Evolutionary conservation across 1,140 invertebrate genomes (phyloP), one percentile per base, ranked within the genome.

Genomic region (Agrilus planipennis): DNA sequence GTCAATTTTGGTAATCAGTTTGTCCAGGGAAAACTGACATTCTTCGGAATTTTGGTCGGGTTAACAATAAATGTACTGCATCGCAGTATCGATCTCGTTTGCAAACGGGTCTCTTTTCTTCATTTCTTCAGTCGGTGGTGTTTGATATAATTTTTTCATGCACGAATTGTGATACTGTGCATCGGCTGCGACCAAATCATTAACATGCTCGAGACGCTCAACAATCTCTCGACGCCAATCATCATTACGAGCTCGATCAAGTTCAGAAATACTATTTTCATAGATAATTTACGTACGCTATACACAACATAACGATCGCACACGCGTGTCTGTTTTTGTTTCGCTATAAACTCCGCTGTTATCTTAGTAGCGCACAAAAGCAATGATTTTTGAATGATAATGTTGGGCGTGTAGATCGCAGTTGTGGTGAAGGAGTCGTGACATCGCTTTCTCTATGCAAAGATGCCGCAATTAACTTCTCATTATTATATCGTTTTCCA

Each of bases 171-270:
- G 32, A 28, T 42, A 42, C 23, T 36, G 31, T 21, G 22, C 14
- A 36, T 36, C 32, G 14, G 32, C 31, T 35, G 41, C 23, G 11
- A 36, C 17, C 12, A 42, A 42, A 30, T 42, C 41, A 28, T 18
- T 23, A 9, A 34, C 17, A 12, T 34, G 32, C 11, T 36, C 21
- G 16, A 42, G 15, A 42, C 31, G 32, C 5, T 30, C 9, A 29
- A 32, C n/a, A 18, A 42, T 36, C 11, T 34, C 16, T 17, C 18
- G 28, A 30, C 32, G 31, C 28, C 16, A 42, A 18, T 27, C 22
- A 36, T 42, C 18, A 36, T 19, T 36, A 27, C 41, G 41, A 16
- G n/a, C 12, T 35, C 15, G 17, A 34, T 31, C 41, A 34, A 41
- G 12, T 15, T 41, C 10, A 23, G 16, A 12, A 35, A 35, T 5